Evolutionary conservation across 2,888 invertebrate genomes (phyloP).

Genomic region (Podotricha telesiphe): DNA sequence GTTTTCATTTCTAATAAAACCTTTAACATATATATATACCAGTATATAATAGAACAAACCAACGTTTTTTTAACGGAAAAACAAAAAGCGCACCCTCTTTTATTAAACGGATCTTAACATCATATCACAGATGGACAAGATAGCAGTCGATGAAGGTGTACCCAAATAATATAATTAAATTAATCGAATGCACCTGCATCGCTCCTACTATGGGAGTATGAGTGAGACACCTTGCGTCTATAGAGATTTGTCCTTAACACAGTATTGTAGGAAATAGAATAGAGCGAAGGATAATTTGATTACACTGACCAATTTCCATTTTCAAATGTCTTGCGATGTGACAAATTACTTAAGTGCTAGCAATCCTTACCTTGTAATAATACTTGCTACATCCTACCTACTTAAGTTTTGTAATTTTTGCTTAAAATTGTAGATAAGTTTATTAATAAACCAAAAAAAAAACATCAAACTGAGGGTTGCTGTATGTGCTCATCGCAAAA

Average conservation of each 20-base stretch:
- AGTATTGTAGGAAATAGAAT: conserved; percentile 8
- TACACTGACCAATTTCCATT: conserved; percentile 1
- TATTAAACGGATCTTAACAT: conserved; percentile 49
- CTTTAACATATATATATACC: neutral
- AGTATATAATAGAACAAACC: neutral
- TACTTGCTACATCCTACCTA: neutral
- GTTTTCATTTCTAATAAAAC: too few species aligned
- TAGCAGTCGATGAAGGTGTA: conserved; percentile 56
- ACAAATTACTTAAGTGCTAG: neutral
- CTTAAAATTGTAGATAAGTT: neutral
- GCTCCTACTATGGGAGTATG: conserved; percentile 50
- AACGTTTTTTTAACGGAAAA: conserved; percentile 15
- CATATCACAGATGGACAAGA: conserved; percentile 58
- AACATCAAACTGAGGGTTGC: neutral
- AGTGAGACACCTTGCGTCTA: conserved; percentile 56
- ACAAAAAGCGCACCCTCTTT: conserved; percentile 49
- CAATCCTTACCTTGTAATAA: neutral
- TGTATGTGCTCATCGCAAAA: neutral
- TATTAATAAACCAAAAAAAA: neutral
- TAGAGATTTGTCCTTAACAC: conserved; percentile 33
- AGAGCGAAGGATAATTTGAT: conserved; percentile 7
- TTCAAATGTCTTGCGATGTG: neutral
- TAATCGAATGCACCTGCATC: conserved; percentile 64
- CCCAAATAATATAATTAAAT: conserved; percentile 71
- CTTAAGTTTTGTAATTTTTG: neutral